Conservation (phyloP, 1,140 invertebrate species). For the Schlechtendalia chinensis region DNA sequence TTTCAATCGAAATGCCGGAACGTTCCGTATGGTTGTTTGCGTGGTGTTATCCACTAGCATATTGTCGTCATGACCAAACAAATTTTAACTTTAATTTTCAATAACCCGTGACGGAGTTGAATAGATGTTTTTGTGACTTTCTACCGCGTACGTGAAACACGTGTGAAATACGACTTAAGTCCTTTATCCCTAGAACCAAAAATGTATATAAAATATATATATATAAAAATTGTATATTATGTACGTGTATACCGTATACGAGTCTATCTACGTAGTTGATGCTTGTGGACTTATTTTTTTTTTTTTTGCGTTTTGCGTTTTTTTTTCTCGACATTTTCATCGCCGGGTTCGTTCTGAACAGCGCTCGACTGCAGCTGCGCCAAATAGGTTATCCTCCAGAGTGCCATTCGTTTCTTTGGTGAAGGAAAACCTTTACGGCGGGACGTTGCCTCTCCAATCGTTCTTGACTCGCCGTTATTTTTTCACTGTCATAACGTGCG, state of each 20-base stretch:
- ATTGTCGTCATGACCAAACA: no score
- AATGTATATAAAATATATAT: background rate
- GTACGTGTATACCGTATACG: background rate
- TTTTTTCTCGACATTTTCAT: background rate
- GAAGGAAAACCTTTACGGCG: no score
- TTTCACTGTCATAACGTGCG: no score
- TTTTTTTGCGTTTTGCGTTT: background rate
- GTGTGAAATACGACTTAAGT: background rate
- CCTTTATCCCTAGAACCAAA: background rate
- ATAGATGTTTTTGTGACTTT: background rate
- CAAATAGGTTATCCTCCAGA: background rate
- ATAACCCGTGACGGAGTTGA: no score
- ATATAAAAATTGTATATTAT: no score
- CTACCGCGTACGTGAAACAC: background rate
- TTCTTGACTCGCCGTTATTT: no score
- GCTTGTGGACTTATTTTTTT: background rate
- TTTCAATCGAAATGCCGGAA: no score
- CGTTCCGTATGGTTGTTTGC: no score
- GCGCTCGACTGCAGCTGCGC: background rate
- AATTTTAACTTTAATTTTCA: no score
- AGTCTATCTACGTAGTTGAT: background rate
- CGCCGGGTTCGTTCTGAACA: background rate
- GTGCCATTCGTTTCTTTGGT: background rate
- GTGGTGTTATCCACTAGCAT: no score
- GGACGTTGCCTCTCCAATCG: no score